phyloP scores from a whole-genome alignment of 2,888 invertebrate genomes.

The Pterostichus madidus region DNA sequence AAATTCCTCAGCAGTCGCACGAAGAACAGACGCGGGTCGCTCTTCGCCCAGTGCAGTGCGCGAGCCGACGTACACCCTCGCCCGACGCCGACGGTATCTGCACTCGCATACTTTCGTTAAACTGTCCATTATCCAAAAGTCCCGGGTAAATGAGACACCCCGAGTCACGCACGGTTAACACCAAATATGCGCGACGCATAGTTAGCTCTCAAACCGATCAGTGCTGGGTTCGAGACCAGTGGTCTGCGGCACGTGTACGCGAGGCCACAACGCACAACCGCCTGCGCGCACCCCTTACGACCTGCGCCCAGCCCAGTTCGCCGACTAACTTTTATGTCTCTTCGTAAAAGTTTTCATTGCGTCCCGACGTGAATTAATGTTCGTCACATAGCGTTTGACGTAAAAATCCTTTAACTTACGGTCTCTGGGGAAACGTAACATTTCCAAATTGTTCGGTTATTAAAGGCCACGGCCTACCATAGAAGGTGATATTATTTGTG shows the following conservation, averaged over 20 bases:
- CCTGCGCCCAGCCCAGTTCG: conserved; percentile 5
- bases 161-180: conserved; percentile 69
- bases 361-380: conserved; percentile 65
- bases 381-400: conserved; percentile 61
- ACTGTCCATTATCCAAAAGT: conserved; percentile 67
- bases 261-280: conserved; percentile 7
- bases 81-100: conserved; percentile 35
- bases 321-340: conserved; percentile 64
- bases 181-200: conserved; percentile 69
- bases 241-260: background rate
- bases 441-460: conserved; percentile 58
- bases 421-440: conserved; percentile 43
- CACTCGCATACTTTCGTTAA: conserved; percentile 65
- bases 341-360: conserved; percentile 67
- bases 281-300: background rate
- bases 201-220: conserved; percentile 67
- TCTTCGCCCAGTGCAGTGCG: conserved; percentile 49
- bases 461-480: conserved; percentile 38
- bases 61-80: conserved; percentile 6
- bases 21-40: conserved; percentile 37
- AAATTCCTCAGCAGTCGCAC: conserved; percentile 73
- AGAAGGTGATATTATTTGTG: conserved; percentile 24
- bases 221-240: background rate
- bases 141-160: conserved; percentile 68
- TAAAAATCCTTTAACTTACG: conserved; percentile 62